A percentile compares a stretch with the other conserved stretches of the same genome.
Conservation (phyloP, 2,113 vertebrate species). For the Psittacus erithacus region DNA sequence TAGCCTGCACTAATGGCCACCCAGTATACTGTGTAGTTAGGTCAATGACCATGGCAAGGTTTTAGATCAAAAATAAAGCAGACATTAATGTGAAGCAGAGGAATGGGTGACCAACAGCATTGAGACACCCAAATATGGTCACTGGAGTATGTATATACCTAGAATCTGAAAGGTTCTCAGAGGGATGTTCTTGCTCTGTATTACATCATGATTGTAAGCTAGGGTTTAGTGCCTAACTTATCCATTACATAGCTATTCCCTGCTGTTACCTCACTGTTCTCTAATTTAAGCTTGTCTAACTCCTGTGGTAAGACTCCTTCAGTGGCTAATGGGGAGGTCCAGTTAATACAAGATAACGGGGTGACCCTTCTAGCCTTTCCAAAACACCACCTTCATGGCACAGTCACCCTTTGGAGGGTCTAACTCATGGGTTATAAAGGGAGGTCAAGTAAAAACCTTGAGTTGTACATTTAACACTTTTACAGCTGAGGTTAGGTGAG, state of each 20-base stretch:
- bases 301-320: too few species aligned
- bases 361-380: neutral
- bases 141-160: too few species aligned
- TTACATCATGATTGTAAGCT: neutral
- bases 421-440: too few species aligned
- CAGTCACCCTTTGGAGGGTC: neutral
- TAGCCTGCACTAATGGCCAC: too few species aligned
- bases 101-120: neutral
- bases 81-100: neutral
- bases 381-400: neutral
- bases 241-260: too few species aligned
- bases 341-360: fast-evolving
- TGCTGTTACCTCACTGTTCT: neutral
- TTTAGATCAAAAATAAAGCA: neutral
- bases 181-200: neutral
- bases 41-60: neutral
- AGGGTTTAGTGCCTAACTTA: neutral
- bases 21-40: neutral
- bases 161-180: neutral
- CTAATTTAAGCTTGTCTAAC: neutral
- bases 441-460: neutral
- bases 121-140: neutral
- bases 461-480: fast-evolving
- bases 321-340: neutral
- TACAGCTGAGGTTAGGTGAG: neutral